Conservation (phyloP, 2,797 vertebrate genomes). For the Steatocranus sp. region DNA sequence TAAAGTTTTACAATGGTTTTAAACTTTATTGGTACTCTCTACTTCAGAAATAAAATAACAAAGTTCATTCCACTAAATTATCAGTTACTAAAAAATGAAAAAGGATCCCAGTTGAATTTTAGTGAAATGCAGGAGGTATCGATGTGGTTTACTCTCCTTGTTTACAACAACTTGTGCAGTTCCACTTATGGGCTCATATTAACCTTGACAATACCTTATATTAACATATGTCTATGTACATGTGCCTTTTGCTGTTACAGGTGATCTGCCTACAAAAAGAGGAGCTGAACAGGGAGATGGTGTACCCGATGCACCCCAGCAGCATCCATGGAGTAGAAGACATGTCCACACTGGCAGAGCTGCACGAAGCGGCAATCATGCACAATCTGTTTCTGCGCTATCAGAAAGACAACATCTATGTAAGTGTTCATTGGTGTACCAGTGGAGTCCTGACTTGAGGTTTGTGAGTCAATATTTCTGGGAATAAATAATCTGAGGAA, state of each 20-base stretch:
- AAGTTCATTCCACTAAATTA: background rate
- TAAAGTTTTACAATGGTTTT: background rate
- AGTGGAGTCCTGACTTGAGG: background rate
- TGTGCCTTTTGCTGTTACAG: constrained; percentile 57
- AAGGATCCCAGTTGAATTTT: background rate
- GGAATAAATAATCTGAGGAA: background rate
- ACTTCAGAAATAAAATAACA: background rate
- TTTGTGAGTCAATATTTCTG: background rate
- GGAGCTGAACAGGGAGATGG: constrained; percentile 74
- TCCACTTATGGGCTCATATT: background rate
- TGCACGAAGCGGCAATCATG: constrained; percentile 90
- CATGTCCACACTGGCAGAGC: constrained; percentile 86
- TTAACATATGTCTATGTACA: background rate
- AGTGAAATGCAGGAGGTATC: background rate
- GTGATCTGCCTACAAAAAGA: constrained; percentile 72
- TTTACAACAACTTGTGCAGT: background rate
- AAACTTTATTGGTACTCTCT: background rate
- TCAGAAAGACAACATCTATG: constrained; percentile 84
- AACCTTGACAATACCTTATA: background rate
- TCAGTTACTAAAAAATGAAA: background rate
- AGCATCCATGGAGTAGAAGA: constrained; percentile 81
- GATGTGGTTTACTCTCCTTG: background rate
- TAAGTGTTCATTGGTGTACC: constrained; percentile 45
- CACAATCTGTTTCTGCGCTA: constrained; percentile 88
- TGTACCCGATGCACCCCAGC: constrained; percentile 83